Conservation (phyloP, 2,888 invertebrate genomes). For the Sialis fuliginosa region DNA sequence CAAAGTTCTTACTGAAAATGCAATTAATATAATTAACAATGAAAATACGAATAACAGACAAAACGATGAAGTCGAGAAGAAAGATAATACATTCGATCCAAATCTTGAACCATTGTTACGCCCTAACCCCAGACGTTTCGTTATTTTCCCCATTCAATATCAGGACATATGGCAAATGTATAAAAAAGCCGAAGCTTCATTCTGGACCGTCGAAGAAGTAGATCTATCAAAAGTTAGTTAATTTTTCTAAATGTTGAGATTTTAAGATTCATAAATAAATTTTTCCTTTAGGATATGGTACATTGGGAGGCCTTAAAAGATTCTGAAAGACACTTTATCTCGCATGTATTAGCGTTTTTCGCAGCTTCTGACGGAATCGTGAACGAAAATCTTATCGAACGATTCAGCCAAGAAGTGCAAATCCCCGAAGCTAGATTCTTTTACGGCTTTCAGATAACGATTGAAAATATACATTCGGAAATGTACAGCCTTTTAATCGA, state of each 20-base stretch:
- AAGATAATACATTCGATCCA: constrained; percentile 33
- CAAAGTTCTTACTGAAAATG: not conserved
- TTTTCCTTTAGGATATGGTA: constrained; percentile 43
- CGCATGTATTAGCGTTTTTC: constrained; percentile 95
- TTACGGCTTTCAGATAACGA: constrained; percentile 98
- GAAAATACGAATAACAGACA: not conserved
- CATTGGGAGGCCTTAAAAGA: constrained; percentile 79
- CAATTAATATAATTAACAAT: not conserved
- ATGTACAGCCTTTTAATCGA: constrained; percentile 98
- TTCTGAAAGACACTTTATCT: constrained; percentile 85
- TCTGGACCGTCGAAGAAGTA: constrained; percentile 99
- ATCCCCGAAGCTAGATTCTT: constrained; percentile 93
- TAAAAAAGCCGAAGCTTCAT: constrained; percentile 97
- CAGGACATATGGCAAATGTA: constrained; percentile 97
- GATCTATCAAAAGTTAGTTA: constrained; percentile 62
- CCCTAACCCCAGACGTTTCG: constrained; percentile 85
- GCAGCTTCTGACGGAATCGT: constrained; percentile 99
- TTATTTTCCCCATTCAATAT: constrained; percentile 90
- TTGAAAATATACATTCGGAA: constrained; percentile 99
- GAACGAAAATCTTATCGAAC: constrained; percentile 94
- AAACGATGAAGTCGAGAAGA: not conserved
- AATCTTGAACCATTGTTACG: constrained; percentile 74
- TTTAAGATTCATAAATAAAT: not conserved
- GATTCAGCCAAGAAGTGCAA: constrained; percentile 95
- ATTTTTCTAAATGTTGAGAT: not conserved